Conservation (phyloP, 2,113 vertebrate species). For the Rhinichthys klamathensis region DNA sequence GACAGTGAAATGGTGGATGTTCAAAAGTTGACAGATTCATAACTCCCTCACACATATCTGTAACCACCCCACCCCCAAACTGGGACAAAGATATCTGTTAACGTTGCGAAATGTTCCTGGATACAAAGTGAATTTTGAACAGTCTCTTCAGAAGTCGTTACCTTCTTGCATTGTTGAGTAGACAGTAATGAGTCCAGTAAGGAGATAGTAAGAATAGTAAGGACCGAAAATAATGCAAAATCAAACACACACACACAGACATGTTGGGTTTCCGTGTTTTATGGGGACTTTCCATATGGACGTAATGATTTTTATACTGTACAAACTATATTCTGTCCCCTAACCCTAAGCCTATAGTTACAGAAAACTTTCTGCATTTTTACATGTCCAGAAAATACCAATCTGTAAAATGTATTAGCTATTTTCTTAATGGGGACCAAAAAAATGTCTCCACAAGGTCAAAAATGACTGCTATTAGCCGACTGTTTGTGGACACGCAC, state of each 20-base stretch:
- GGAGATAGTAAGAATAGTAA: not conserved
- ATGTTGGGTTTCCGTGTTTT: not conserved
- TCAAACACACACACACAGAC: not conserved
- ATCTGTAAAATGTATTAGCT: too few relatives aligned
- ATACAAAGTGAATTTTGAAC: slow-evolving; percentile 20
- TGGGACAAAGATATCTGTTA: slow-evolving; percentile 17
- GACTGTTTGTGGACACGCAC: too few relatives aligned
- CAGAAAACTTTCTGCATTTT: too few relatives aligned
- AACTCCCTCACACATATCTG: slow-evolving; percentile 37
- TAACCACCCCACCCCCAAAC: slow-evolving; percentile 46
- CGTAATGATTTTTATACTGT: too few relatives aligned
- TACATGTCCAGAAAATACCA: too few relatives aligned
- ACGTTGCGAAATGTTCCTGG: not conserved
- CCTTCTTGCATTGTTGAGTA: not conserved
- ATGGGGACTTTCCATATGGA: not conserved
- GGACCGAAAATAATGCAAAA: not conserved
- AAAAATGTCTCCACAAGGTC: too few relatives aligned
- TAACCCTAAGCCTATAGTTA: too few relatives aligned
- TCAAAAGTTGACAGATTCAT: slow-evolving; percentile 65
- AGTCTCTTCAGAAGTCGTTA: not conserved
- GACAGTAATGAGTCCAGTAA: slow-evolving; percentile 2
- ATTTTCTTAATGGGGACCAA: too few relatives aligned
- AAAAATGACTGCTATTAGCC: too few relatives aligned
- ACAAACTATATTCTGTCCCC: too few relatives aligned
- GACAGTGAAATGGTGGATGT: slow-evolving; percentile 64